Percentiles rank a stretch among this genome's conserved stretches.
These are phyloP conservation scores for Galleria mellonella DNA, from an alignment of 1,140 invertebrate species.

Conservation along the genomic window DNA sequence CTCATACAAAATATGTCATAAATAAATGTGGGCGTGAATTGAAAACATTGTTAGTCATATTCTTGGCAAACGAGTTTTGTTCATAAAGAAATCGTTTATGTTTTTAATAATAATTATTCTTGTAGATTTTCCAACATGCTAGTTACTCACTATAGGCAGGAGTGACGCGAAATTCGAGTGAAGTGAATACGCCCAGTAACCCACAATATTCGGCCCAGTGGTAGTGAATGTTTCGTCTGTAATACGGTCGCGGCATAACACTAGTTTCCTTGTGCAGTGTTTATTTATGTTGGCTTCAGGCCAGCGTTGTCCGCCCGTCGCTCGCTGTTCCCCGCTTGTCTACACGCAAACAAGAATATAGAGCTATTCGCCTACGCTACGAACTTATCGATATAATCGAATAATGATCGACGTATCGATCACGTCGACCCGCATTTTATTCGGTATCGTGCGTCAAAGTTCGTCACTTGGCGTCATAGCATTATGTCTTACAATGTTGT, in stretches of 20 bases:
- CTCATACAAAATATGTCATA: too few species aligned
- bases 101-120: not conserved
- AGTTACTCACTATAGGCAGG: too few species aligned
- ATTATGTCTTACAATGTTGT: constrained; percentile 19
- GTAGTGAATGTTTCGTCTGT: constrained; percentile 71
- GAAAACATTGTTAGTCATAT: constrained; percentile 2
- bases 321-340: constrained; percentile 37
- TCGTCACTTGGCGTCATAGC: constrained; percentile 56
- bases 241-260: constrained; percentile 71
- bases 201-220: constrained; percentile 68
- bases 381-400: constrained; percentile 40
- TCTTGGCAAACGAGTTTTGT: not conserved
- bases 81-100: not conserved
- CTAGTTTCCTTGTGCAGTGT: constrained; percentile 72
- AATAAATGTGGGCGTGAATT: constrained; percentile 1
- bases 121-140: too few species aligned
- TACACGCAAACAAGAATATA: constrained; percentile 51
- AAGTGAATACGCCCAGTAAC: constrained; percentile 56
- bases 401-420: constrained; percentile 50
- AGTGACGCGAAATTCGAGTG: constrained; percentile 12
- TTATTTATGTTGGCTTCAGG: constrained; percentile 64
- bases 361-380: constrained; percentile 50
- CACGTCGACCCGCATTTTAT: constrained; percentile 25
- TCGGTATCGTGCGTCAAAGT: constrained; percentile 42
- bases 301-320: constrained; percentile 62